Evolutionary conservation across 1,140 invertebrate genomes (phyloP), one percentile per base, ranked within the genome.

Genomic region (Venustaconcha ellipsiformis): DNA sequence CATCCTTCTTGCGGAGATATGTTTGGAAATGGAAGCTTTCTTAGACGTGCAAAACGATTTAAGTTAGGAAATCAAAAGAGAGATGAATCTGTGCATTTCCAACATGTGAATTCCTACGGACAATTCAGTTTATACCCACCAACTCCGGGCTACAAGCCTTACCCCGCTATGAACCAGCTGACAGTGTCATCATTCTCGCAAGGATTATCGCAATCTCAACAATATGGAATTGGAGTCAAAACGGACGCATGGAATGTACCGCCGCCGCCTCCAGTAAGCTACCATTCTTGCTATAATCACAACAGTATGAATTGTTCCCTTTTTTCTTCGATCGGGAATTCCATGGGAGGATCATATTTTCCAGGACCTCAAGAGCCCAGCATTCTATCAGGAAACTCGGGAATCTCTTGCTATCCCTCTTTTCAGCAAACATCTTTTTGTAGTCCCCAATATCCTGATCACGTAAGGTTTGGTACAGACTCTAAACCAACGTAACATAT

Each of bases 21-120:
- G 96, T 98, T 98, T 90, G 96, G 96, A 83, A 98, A 98, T 89
- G 96, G 96, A 1, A 96, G 94, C 76, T 93, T 97, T 60, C 91
- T 98, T 0, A 90, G 96, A n/a, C 91, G 96, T 62, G 91, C 96
- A 64, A 98, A 97, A 86, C 91, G 96, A 1, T 98, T 98, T 92
- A 97, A 97, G 78, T 71, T 88, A 58, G 80, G 80, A 15, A 83
- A 80, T 30, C 67, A 60, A 60, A 84, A 80, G 59, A 57, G 78
- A 4, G 77, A 78, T 18, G 78, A 82, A 17, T 73, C 72, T 14
- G 78, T 79, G 3, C 79, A 82, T 56, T 72, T 82, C 13, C 80
- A 82, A 67, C 79, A 79, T 56, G 80, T 85, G 56, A 83, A 77
- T 74, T 81, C 86, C 15, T 86, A 85, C 78, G 83, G 83, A 74